Base-by-base conservation (phyloP, 2,888 invertebrate genomes). In the Erebia palarica region DNA sequence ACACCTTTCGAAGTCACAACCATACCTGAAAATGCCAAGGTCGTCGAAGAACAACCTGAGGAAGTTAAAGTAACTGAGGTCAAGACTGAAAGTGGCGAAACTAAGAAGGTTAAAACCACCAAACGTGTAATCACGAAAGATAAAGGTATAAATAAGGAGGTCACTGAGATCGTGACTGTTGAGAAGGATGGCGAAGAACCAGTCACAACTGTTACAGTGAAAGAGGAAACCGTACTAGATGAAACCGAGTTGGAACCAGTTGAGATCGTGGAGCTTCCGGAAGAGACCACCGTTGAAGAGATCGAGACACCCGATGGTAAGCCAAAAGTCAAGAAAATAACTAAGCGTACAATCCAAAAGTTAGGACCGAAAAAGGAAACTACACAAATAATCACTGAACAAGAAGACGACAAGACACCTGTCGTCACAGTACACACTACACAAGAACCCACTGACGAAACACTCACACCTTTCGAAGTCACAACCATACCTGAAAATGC, bases 231-330 rank as follows among this genome's bases (percentile, higher is more conserved):
- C 0, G 36, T 36, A 36, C 36, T 7, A 36, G 36, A 36, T 7
- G 36, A 36, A 36, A 1, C 1, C 7, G 7, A 36, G 0, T 1
- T 27, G 3, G 3, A 3, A 1, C 36, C 36, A 1, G 36, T 57
- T 57, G 21, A 21, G 11, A 64, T 63, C 4, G 58, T 65, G 0
- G 70, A 72, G 27, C 80, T 79, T 44, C 79, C 67, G 7, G 73
- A 71, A 36, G 69, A 69, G 14, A 65, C 67, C 16, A 65, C 79
- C 0, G 75, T 83, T 13, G 84, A 89, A 71, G 90, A 92, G 68
- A 77, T 86, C 1, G 80, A 83, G 7, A 63, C 76, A 4, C 69
- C 77, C 0, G 79, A 80, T 18, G 80, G 81, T 76, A 80, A 79
- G 74, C 82, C 77, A 59, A 80, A 51, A 80, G 80, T 84, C 47